These are phyloP conservation scores for Stenodera caucasica DNA, from an alignment of 2,888 invertebrate species.

Conservation along the genomic window DNA sequence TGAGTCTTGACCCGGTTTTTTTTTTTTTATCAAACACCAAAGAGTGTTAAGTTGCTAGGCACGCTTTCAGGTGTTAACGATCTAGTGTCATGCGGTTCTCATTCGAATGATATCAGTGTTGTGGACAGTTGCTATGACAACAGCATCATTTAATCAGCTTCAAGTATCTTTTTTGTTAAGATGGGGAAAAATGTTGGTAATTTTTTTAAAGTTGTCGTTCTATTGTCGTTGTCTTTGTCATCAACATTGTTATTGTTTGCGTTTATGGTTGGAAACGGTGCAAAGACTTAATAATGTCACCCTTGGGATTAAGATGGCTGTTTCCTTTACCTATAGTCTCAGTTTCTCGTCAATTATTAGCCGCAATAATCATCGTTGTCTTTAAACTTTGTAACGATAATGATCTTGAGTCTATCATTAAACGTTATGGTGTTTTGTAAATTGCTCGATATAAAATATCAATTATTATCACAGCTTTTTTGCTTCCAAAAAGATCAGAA, in stretches of 20 bases:
- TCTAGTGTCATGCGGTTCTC: conserved; percentile 24
- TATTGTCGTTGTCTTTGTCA: conserved; percentile 4
- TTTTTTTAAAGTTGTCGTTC: conserved; percentile 21
- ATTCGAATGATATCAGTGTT: conserved; percentile 25
- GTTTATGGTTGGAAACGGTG: not conserved
- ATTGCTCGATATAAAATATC: too few relatives aligned
- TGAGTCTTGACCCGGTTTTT: not conserved
- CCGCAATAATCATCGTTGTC: conserved; percentile 14
- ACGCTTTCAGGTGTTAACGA: conserved; percentile 30
- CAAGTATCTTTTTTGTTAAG: conserved; percentile 20
- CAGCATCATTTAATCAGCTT: conserved; percentile 26
- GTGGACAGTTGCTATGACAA: conserved; percentile 27
- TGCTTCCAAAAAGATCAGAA: too few relatives aligned
- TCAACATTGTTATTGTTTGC: not conserved
- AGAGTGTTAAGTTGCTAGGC: conserved; percentile 23
- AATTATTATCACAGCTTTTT: too few relatives aligned
- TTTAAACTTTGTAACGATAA: not conserved
- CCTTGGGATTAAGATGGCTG: conserved; percentile 11
- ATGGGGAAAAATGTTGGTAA: conserved; percentile 27
- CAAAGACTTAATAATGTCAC: conserved; percentile 18
- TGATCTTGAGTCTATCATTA: too few relatives aligned
- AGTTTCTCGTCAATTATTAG: conserved; percentile 17
- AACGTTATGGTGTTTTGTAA: too few relatives aligned
- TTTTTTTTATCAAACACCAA: conserved; percentile 8
- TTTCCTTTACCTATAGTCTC: not conserved